Evolutionary conservation across 2,797 vertebrate genomes (phyloP), one percentile per base, ranked within the genome.

Genomic region (Mus spretus): DNA sequence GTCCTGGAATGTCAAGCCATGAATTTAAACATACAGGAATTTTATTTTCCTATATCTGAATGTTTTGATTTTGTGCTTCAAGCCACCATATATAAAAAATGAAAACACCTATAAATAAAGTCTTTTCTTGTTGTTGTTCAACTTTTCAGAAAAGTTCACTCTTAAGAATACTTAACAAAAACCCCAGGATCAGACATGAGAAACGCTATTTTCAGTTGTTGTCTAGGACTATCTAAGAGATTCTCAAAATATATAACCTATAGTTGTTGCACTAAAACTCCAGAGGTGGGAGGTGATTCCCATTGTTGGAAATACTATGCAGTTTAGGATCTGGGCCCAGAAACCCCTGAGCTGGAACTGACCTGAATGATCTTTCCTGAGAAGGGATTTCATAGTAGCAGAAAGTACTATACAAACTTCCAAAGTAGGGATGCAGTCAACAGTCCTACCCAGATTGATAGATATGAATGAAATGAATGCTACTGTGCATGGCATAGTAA

Each of bases 51-150:
- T 47, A 1, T 44, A 65, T 53, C 6, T 70, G 13, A 81, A 34
- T 2, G 82, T 65, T 94, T 82, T 93, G 55, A n/a, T 53, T 86
- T 74, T 70, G 37, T 80, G 3, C 34, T 83, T 95, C 24, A 7
- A 70, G 79, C 89, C 2, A 11, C 6, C 57, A 50, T 86, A 34
- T 89, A 77, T n/a, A n/a, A 6, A 55, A 96, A 96, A 86, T 94
- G 89, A 86, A 86, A 83, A 79, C 19, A 7, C 8, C 22, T 37
- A 53, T 12, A 10, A 75, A 53, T 14, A 10, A 67, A n/a, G 6
- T 89, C 7, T 47, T n/a, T 37, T 93, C 11, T 14, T 34, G 79
- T 9, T 63, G 4, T 79, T 88, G 75, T 28, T 93, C 19, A 22
- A 6, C n/a, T 6, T n/a, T 77, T 80, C 1, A 90, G n/a, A 95